Evolutionary conservation across 2,797 vertebrate species (phyloP), one percentile per base, ranked within the genome.

Genomic region (Enteromius treurensis): DNA sequence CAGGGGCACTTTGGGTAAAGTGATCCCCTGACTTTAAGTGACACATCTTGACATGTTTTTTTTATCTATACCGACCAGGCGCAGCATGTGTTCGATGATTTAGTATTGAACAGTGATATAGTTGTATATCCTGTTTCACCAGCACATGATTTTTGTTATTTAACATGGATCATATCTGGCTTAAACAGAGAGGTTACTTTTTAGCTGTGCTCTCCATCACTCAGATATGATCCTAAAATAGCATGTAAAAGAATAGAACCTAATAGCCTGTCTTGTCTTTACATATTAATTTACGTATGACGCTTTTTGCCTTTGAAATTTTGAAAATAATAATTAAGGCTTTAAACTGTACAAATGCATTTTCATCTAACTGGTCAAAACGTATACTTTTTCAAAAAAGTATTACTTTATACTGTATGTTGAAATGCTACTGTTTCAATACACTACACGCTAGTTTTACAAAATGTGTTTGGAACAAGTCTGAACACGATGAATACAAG

Each of bases 1-100:
- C 82, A 82, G 53, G 77, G 58, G n/a, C 77, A 73, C 42, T 80
- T 82, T 81, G 71, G 55, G 37, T 83, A 75, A 69, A 42, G 17
- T 42, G 32, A 65, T 32, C 26, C 76, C 21, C 3, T n/a, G 26
- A 45, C 40, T 19, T 29, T 45, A 51, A 21, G 10, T 49, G 42
- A 32, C 42, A 14, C 11, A n/a, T 64, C 37, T 62, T 64, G 23
- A 67, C 19, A 9, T 32, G n/a, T 40, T 8, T 60, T 58, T 75
- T 53, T 55, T 23, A 74, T 14, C 34, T 26, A 3, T 11, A 42
- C 6, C 74, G 14, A 58, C 32, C 73, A 76, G 51, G 23, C 17
- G 21, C 23, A 14, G 5, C 49, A n/a, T 19, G 42, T 51, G 60
- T 65, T 65, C 21, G 17, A 32, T 32, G 19, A 14, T 65, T 78